Base-by-base conservation (phyloP, 1,140 invertebrate genomes). In the Nasonia giraulti region DNA sequence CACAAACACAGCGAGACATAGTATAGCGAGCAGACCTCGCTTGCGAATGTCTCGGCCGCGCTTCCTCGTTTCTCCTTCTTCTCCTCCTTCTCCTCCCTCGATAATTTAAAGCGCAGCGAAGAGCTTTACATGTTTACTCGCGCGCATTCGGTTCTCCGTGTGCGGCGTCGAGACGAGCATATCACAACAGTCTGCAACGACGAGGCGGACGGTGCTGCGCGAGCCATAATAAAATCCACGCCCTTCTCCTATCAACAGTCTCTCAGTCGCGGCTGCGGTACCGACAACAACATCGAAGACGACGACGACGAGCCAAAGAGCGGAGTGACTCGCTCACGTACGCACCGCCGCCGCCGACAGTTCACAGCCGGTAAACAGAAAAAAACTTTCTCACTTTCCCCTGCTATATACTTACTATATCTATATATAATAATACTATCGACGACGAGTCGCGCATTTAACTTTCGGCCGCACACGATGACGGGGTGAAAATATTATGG, bases 351-450 rank as follows among this genome's bases (percentile, higher is more conserved):
- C 55, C 20, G 20, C 11, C 17, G 10, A 17, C 55, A 62, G 55
- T n/a, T 62, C 55, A 62, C 6, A 62, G 55, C 55, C 55, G 55
- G 55, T 62, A 62, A 62, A 62, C 17, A 20, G 55, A 62, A 62
- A 62, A 62, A 62, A n/a, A 62, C 55, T 62, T 62, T 62, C 55
- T 62, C 55, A 20, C 55, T 62, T 62, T 62, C 55, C 55, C 55
- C 55, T n/a, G 17, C 20, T 62, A 20, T 62, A 50, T 17, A 50
- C 14, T 27, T 27, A 50, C 7, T 50, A 11, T 50, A 12, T 50
- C 10, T 11, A 14, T 50, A 50, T 50, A 50, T 50, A 50, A 2
- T 11, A 2, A 12, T 50, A 50, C 27, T 12, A 62, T 12, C 55
- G 55, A 3, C 14, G 55, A 62, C 20, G 1, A 27, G 55, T 20